Percentiles rank a stretch among this genome's conserved stretches.
These are phyloP conservation scores for Parnassius glacialis DNA, from an alignment of 2,888 invertebrate genomes.

Conservation along the genomic window DNA sequence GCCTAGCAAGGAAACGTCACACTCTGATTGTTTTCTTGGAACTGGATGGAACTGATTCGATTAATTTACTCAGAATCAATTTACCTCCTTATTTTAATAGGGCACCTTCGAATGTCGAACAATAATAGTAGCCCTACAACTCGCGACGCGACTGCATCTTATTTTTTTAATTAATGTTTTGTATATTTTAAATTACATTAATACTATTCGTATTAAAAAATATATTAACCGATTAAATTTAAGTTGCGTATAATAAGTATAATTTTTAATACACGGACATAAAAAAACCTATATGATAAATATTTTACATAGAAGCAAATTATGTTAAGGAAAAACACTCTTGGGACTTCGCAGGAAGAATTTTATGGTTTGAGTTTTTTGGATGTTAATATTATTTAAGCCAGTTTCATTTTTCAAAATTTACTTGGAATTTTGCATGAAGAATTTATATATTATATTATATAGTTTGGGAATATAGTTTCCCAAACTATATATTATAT, in stretches of 20 bases:
- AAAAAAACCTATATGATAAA: background rate
- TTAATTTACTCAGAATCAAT: conserved; percentile 36
- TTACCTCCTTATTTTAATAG: conserved; percentile 34
- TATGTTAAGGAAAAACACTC: conserved; percentile 49
- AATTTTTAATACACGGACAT: background rate
- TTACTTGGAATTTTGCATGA: conserved; percentile 51
- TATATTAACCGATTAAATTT: background rate
- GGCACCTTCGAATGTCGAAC: conserved; percentile 29
- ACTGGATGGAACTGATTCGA: conserved; percentile 30
- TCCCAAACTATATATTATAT: too few relatives aligned
- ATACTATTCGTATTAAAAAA: too few relatives aligned
- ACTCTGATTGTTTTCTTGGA: conserved; percentile 32
- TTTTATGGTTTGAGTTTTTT: conserved; percentile 48
- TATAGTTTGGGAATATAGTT: too few relatives aligned
- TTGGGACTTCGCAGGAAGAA: conserved; percentile 56
- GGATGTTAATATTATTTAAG: background rate
- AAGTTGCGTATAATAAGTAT: background rate
- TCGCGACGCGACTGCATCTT: too few relatives aligned
- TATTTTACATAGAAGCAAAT: conserved; percentile 6
- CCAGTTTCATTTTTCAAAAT: conserved; percentile 34
- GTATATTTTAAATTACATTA: too few relatives aligned
- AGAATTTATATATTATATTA: conserved; percentile 40
- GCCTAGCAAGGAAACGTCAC: conserved; percentile 8
- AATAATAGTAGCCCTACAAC: conserved; percentile 23
- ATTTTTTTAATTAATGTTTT: too few relatives aligned